Conservation (phyloP, 2,888 invertebrate genomes). For the Scaeva pyrastri region DNA sequence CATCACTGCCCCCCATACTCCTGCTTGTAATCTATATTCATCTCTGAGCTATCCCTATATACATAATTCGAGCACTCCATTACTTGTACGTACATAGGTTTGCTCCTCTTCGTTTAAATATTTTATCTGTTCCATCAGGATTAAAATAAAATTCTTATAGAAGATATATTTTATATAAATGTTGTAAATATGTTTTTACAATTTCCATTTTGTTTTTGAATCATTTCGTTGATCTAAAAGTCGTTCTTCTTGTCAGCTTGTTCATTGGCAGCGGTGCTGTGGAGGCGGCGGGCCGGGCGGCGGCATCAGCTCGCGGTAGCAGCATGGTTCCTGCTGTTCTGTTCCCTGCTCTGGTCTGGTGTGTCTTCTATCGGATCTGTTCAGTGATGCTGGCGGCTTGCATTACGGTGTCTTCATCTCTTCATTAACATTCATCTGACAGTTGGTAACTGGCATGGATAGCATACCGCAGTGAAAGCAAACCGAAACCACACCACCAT, state of each 20-base stretch:
- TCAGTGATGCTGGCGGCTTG: conserved; percentile 17
- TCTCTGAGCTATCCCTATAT: background rate
- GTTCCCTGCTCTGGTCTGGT: background rate
- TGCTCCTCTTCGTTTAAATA: conserved; percentile 19
- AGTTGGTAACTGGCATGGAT: conserved; percentile 40
- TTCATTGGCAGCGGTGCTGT: background rate
- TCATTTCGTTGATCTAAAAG: conserved; percentile 31
- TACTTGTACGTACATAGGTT: no score
- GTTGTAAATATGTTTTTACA: background rate
- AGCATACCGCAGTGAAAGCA: conserved; percentile 29
- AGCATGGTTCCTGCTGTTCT: conserved; percentile 1
- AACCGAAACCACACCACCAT: conserved; percentile 34
- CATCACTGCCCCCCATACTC: background rate
- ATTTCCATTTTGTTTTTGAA: conserved; percentile 32
- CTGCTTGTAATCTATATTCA: conserved; percentile 6
- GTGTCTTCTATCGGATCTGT: background rate
- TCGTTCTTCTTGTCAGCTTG: conserved; percentile 29
- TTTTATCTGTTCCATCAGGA: conserved; percentile 33
- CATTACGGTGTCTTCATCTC: conserved; percentile 41
- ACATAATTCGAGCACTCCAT: no score
- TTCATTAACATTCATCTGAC: conserved; percentile 53
- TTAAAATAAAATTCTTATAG: conserved; percentile 22
- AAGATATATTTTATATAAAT: background rate
- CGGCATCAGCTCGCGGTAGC: no score
- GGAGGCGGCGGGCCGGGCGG: no score